Conservation (phyloP, 2,888 invertebrate species). For the Scaeva pyrastri region DNA sequence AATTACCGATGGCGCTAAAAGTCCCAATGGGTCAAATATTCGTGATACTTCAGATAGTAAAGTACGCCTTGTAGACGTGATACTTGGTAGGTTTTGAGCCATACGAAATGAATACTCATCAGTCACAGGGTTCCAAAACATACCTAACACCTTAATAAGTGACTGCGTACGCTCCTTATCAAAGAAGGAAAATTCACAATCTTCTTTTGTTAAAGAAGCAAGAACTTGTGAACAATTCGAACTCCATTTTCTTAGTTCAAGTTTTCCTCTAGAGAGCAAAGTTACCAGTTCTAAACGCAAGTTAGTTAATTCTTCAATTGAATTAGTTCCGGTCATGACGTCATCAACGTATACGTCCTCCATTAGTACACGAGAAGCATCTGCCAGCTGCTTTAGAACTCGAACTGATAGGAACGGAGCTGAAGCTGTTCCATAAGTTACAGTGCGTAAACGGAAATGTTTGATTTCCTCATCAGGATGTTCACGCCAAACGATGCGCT, state of each 20-base stretch:
- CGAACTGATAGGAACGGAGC: slow-evolving; percentile 37
- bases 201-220: background rate
- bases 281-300: slow-evolving; percentile 2
- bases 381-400: slow-evolving; percentile 20
- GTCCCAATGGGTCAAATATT: slow-evolving; percentile 8
- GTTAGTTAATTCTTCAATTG: background rate
- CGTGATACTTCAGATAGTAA: background rate
- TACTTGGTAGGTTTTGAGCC: background rate
- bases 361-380: slow-evolving; percentile 6
- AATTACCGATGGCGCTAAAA: slow-evolving; percentile 13
- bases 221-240: slow-evolving; percentile 22
- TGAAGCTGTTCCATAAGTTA: slow-evolving; percentile 27
- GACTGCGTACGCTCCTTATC: slow-evolving; percentile 8
- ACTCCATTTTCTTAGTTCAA: slow-evolving; percentile 41
- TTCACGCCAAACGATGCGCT: slow-evolving; percentile 15
- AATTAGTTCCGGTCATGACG: slow-evolving; percentile 6
- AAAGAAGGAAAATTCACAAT: slow-evolving; percentile 7
- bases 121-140: slow-evolving; percentile 8
- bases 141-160: slow-evolving; percentile 1
- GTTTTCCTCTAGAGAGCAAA: slow-evolving; percentile 5
- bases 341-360: slow-evolving; percentile 39
- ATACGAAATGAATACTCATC: slow-evolving; percentile 5
- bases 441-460: slow-evolving; percentile 16
- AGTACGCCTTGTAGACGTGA: background rate
- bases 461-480: slow-evolving; percentile 24